Evolutionary conservation across 2,888 invertebrate species (phyloP).

Genomic region (Carterocephalus palaemon): DNA sequence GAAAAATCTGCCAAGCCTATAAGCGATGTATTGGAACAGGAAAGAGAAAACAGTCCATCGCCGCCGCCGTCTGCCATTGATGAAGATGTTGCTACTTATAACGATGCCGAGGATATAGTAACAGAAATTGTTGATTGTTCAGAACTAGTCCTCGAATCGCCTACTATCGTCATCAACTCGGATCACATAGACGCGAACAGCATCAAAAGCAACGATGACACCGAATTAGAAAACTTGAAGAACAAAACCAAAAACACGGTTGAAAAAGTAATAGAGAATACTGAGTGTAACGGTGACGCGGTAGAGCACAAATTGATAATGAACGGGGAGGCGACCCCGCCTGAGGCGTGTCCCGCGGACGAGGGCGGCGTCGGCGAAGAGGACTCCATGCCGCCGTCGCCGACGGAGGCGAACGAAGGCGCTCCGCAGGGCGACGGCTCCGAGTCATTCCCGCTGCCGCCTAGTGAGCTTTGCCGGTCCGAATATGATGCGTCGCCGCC

Average conservation of each 20-base stretch:
- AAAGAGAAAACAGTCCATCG: constrained; percentile 41
- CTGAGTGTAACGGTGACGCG: constrained; percentile 49
- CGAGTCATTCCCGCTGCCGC: constrained; percentile 42
- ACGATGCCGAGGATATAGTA: constrained; percentile 15
- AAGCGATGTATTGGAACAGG: constrained; percentile 24
- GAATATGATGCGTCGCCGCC: constrained; percentile 31
- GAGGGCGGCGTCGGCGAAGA: constrained; percentile 17
- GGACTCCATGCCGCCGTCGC: constrained; percentile 35
- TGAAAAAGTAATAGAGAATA: constrained; percentile 35
- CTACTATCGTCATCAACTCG: constrained; percentile 13
- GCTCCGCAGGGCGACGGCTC: constrained; percentile 33
- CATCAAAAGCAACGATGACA: constrained; percentile 33
- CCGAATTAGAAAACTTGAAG: constrained; percentile 41
- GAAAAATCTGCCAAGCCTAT: constrained; percentile 6
- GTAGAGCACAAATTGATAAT: constrained; percentile 28
- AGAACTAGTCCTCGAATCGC: constrained; percentile 17
- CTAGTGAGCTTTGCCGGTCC: constrained; percentile 35
- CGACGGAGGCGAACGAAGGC: constrained; percentile 32
- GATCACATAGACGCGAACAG: constrained; percentile 16
- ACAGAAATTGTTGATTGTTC: constrained; percentile 17
- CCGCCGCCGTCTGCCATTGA: constrained; percentile 46
- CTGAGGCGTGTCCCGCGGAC: constrained; percentile 6
- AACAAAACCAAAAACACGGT: constrained; percentile 42
- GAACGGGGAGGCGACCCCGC: constrained; percentile 23
- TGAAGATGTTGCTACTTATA: constrained; percentile 18